Base-by-base conservation (phyloP, 2,113 vertebrate species). In the Ia io region DNA sequence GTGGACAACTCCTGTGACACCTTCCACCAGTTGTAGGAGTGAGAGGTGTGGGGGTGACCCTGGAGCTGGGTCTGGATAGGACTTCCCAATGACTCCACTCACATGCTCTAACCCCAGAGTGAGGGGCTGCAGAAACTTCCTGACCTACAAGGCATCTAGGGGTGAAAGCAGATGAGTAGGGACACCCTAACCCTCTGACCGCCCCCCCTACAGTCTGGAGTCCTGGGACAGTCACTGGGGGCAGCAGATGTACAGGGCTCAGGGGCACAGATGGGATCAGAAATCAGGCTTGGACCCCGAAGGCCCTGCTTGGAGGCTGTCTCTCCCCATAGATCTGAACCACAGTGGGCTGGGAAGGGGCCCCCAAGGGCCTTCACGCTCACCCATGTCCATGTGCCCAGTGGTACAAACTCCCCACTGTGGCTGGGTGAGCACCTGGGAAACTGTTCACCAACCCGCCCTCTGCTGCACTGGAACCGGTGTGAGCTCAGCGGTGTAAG, bases 341-440 rank as follows among this genome's bases (percentile, higher is more conserved):
- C 51, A n/a, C 40, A 6, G 10, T 82, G 30, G 20, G 56, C 47
- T 13, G 18, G 20, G 32, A 49, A 37, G 18, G 40, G 32, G 1
- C 53, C 40, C n/a, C 30, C 11, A n/a, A 18, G 12, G 14, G 14
- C 44, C 53, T 42, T 83, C 51, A 30, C 9, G 0, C 25, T 51
- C 20, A 28, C 37, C 22, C 32, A 6, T 13, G 12, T 14, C 7
- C 67, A 4, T 6, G 25, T 16, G 53, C 71, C 2, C 96, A 93
- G 3, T 84, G 95, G 9, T 23, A 22, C 0, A 9, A 30, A 23
- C 78, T 44, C 30, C 78, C 88, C 63, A 65, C 78, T 87, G 13
- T 97, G 97, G 97, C 23, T 95, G 7, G 73, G 96, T 37, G 37
- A 44, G 7, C 94, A 96, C 30, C 71, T 97, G 91, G 96, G 91